phyloP scores from a whole-genome alignment of 2,113 vertebrate species.

The Amblyornis subalaris region DNA sequence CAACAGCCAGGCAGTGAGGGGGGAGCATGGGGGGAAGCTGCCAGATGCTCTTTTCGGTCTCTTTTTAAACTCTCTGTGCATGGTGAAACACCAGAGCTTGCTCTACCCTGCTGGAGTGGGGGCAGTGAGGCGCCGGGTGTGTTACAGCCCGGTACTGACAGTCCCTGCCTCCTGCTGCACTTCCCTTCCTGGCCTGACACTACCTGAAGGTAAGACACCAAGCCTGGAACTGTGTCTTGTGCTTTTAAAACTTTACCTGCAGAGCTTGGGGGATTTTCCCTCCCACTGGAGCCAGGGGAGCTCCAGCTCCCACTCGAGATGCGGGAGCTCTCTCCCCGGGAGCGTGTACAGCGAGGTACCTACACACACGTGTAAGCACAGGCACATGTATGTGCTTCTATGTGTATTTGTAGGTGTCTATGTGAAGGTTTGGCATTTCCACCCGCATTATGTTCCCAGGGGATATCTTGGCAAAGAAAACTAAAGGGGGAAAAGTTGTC shows the following conservation, averaged over 20 bases:
- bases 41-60: conserved; percentile 71
- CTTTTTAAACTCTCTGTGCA: conserved; percentile 67
- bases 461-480: too few relatives aligned
- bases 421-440: neutral
- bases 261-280: neutral
- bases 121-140: neutral
- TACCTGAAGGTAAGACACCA: neutral
- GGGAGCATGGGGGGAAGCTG: conserved; percentile 13
- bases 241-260: neutral
- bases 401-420: too few relatives aligned
- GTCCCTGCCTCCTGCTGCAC: neutral
- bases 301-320: accelerated
- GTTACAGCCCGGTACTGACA: neutral
- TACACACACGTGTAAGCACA: neutral
- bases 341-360: accelerated
- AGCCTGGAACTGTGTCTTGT: neutral
- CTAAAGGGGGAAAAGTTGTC: neutral
- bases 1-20: neutral
- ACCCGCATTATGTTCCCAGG: accelerated
- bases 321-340: accelerated
- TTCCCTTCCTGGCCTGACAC: neutral
- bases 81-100: conserved; percentile 64
- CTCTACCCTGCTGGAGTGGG: neutral
- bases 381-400: accelerated
- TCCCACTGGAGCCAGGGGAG: neutral